Evolutionary conservation across 2,888 invertebrate genomes (phyloP).

Genomic region (Hymenopus coronatus): DNA sequence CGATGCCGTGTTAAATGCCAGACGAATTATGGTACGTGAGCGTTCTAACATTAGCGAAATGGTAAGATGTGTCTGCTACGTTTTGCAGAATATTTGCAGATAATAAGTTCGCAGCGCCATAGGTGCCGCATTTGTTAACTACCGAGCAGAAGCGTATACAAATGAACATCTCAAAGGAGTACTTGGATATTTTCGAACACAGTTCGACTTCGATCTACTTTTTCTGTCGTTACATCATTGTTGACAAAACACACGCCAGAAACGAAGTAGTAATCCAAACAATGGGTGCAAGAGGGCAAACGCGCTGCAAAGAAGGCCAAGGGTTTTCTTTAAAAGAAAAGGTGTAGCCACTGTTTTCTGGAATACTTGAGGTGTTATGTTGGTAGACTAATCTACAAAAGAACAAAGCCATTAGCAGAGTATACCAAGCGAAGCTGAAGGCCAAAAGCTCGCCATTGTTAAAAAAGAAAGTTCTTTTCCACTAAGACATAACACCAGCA

Average conservation of each 20-base stretch:
- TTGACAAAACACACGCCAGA: neutral
- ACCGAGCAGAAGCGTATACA: neutral
- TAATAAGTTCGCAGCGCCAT: neutral
- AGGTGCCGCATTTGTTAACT: neutral
- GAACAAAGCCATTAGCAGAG: no score
- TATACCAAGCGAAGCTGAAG: no score
- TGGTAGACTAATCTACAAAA: no score
- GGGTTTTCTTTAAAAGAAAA: no score
- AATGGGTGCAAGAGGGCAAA: neutral
- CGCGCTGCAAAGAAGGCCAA: neutral
- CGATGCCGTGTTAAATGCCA: no score
- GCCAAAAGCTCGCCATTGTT: no score
- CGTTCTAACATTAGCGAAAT: neutral
- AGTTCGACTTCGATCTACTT: no score
- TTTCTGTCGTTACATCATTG: neutral
- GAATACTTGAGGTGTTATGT: no score
- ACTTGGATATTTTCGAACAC: no score
- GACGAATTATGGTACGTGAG: neutral
- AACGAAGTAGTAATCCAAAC: neutral
- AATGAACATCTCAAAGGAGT: neutral
- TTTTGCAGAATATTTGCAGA: neutral
- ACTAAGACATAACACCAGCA: no score
- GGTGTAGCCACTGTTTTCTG: no score
- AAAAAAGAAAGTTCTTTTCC: no score
- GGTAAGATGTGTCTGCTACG: neutral